Evolutionary conservation across 2,888 invertebrate species (phyloP), one percentile per base, ranked within the genome.

Genomic region (Argyresthia goedartella): DNA sequence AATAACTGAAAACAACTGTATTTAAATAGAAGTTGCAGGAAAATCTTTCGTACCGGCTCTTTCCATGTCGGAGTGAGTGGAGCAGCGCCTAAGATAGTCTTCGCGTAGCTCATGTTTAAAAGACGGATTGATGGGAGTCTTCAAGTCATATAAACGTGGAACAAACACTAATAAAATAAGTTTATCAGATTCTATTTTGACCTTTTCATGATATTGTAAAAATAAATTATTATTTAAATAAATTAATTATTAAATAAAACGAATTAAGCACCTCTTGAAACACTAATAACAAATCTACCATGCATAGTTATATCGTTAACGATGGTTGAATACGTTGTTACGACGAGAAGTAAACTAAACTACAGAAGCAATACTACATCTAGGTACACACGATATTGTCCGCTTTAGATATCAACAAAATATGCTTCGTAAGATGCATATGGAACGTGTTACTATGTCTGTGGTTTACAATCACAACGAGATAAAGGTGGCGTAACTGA

Each of bases 71-170:
- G 54, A 39, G 53, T 57, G 66, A 72, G 59, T 76, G 74, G 71
- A 68, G 63, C 66, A 56, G 60, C 58, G 56, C n/a, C n/a, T n/a
- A n/a, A n/a, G n/a, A n/a, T 59, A 59, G 14, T 15, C 47, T 47
- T 15, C 44, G 34, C 65, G 66, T 69, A 67, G 65, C 60, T 70
- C 67, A 74, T 70, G 69, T 71, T 71, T 62, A 48, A n/a, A n/a
- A 59, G 66, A 63, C 67, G 71, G 73, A 74, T 73, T 76, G 75
- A 77, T 74, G 72, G 68, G 71, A 72, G 71, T 67, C 64, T 67
- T 64, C 60, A 57, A 55, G 65, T 67, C 69, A 36, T 36, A 68
- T 71, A 71, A 73, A 69, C 68, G 68, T 69, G 67, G 57, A 69
- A 48, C 36, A 70, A 75, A 71, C 65, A 70, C 68, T 71, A 73